Evolutionary conservation across 2,113 vertebrate species (phyloP).

Genomic region (Aramus guarauna): DNA sequence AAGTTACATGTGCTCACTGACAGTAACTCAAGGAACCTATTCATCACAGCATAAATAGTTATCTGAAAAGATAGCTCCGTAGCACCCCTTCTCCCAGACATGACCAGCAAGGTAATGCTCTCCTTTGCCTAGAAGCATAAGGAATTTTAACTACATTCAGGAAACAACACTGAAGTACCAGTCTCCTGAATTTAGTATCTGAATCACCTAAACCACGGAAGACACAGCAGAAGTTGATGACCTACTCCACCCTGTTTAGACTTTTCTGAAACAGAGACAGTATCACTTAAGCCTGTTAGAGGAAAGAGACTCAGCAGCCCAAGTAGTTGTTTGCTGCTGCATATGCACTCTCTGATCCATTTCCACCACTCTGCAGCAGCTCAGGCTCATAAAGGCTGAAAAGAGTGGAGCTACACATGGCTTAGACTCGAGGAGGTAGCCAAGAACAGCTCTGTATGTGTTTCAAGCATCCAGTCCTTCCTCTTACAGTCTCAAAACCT

Average conservation of each 20-base stretch:
- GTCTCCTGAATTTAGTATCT: background rate
- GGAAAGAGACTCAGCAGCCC: background rate
- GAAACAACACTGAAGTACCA: background rate
- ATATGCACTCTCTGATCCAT: background rate
- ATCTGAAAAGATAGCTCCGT: background rate
- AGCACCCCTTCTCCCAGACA: background rate
- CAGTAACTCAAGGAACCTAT: background rate
- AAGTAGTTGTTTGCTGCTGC: background rate
- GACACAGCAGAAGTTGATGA: background rate
- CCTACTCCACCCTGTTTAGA: background rate
- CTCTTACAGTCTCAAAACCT: background rate
- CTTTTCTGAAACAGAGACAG: background rate
- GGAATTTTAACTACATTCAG: background rate
- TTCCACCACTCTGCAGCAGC: background rate
- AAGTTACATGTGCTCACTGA: background rate
- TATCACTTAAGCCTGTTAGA: background rate
- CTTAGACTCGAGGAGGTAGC: background rate
- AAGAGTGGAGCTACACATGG: background rate
- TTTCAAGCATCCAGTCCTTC: background rate
- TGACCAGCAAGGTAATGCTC: background rate
- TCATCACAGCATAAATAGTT: background rate
- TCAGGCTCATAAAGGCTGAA: background rate
- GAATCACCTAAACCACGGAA: background rate
- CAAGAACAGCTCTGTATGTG: background rate
- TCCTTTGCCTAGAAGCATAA: background rate